Conservation (phyloP, 1,140 invertebrate genomes). For the Frieseomelitta varia region DNA sequence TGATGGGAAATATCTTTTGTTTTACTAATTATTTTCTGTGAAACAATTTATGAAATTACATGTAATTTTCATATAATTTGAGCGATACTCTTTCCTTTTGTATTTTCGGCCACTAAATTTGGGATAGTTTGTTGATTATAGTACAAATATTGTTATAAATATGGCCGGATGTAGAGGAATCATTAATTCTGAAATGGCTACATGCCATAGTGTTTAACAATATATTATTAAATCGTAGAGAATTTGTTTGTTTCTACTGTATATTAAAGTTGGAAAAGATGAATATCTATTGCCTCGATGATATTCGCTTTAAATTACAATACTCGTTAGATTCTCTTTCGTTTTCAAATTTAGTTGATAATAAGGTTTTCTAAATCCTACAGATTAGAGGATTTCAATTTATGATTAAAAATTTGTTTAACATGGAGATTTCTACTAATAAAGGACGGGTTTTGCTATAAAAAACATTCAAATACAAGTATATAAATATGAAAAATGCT, state of each 20-base stretch:
- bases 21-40: conserved; percentile 70
- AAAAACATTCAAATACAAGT: conserved; percentile 72
- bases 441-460: conserved; percentile 77
- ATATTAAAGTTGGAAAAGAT: conserved; percentile 55
- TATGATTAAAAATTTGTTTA: conserved; percentile 56
- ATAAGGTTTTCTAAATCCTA: conserved; percentile 55
- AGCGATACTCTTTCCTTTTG: conserved; percentile 62
- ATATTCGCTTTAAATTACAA: conserved; percentile 22
- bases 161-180: conserved; percentile 72
- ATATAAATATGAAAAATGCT: conserved; percentile 79
- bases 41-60: conserved; percentile 76
- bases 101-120: conserved; percentile 37
- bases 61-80: conserved; percentile 70
- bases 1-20: conserved; percentile 53
- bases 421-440: conserved; percentile 53
- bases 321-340: conserved; percentile 2
- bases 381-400: conserved; percentile 54
- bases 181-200: conserved; percentile 58
- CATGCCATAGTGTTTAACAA: conserved; percentile 47
- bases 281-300: conserved; percentile 41
- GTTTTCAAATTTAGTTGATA: conserved; percentile 37
- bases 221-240: conserved; percentile 45
- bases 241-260: conserved; percentile 32
- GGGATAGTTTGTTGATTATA: conserved; percentile 43
- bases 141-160: conserved; percentile 68